Evolutionary conservation across 1,140 invertebrate genomes (phyloP).

Genomic region (Bombus difficillimus): DNA sequence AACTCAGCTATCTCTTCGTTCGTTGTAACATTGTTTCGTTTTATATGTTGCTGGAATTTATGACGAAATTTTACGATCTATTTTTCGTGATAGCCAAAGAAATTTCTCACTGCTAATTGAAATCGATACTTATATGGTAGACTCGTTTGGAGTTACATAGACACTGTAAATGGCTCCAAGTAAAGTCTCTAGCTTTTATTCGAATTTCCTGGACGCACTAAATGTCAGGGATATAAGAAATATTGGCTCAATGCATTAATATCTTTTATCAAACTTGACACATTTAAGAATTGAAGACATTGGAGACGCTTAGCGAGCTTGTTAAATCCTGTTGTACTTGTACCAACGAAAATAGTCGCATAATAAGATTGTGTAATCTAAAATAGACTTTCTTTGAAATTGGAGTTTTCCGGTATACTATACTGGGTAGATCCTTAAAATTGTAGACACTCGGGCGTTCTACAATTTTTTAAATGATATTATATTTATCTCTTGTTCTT

Average conservation of each 20-base stretch:
- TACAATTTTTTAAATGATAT: too few species aligned
- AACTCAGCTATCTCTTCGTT: not conserved
- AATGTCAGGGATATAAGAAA: not conserved
- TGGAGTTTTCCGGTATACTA: not conserved
- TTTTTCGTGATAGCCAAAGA: too few species aligned
- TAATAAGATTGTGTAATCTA: not conserved
- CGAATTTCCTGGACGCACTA: not conserved
- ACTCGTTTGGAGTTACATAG: not conserved
- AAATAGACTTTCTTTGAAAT: not conserved
- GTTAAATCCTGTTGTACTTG: not conserved
- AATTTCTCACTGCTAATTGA: too few species aligned
- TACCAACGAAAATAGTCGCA: not conserved
- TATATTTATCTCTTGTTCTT: too few species aligned
- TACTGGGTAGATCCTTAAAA: too few species aligned
- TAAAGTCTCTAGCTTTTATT: not conserved
- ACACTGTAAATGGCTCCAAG: not conserved
- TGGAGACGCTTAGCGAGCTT: not conserved
- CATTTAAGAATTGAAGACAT: not conserved
- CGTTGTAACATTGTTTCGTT: not conserved
- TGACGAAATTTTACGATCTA: not conserved
- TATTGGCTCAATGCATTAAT: not conserved
- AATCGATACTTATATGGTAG: not conserved
- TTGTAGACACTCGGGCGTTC: too few species aligned
- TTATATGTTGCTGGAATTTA: not conserved
- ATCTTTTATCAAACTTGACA: not conserved